Percentiles rank a stretch among this genome's conserved stretches.
Evolutionary conservation across 2,797 vertebrate species (phyloP).

Genomic region (Phoeniculus purpureus): DNA sequence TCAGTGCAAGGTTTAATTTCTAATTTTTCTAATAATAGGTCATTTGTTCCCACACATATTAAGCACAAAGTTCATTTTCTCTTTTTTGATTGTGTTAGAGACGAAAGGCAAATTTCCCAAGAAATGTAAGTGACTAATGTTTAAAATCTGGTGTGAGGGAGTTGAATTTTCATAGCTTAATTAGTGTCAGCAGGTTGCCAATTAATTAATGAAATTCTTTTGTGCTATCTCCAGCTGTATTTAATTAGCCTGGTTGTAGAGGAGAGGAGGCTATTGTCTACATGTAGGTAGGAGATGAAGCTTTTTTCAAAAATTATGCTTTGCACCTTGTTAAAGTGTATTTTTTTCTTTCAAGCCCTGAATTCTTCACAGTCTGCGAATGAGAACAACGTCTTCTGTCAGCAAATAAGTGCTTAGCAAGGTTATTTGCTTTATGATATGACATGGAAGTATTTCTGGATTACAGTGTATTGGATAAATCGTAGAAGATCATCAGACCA

Average conservation of each 20-base stretch:
- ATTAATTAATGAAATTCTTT: conserved; percentile 78
- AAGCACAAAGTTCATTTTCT: conserved; percentile 44
- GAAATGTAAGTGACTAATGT: conserved; percentile 65
- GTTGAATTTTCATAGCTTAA: conserved; percentile 75
- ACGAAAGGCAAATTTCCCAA: conserved; percentile 54
- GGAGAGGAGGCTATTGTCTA: conserved; percentile 38
- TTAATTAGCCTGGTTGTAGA: conserved; percentile 66
- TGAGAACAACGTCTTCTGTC: conserved; percentile 5
- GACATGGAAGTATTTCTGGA: conserved; percentile 17
- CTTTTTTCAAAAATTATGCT: conserved; percentile 14
- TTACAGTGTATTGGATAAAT: background rate
- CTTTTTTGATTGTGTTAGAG: conserved; percentile 14
- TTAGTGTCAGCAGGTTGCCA: conserved; percentile 76
- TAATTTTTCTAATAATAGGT: conserved; percentile 9
- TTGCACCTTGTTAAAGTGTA: conserved; percentile 26
- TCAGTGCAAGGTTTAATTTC: background rate
- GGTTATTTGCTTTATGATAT: background rate
- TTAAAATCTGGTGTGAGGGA: conserved; percentile 70
- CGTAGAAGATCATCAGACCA: background rate
- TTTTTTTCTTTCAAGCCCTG: background rate
- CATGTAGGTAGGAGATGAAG: conserved; percentile 21
- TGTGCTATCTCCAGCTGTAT: conserved; percentile 70
- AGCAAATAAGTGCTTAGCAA: background rate
- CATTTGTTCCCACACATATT: conserved; percentile 17
- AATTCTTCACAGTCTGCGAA: conserved; percentile 22